Conservation (phyloP, 2,797 vertebrate species). For the Onychomys torridus region DNA sequence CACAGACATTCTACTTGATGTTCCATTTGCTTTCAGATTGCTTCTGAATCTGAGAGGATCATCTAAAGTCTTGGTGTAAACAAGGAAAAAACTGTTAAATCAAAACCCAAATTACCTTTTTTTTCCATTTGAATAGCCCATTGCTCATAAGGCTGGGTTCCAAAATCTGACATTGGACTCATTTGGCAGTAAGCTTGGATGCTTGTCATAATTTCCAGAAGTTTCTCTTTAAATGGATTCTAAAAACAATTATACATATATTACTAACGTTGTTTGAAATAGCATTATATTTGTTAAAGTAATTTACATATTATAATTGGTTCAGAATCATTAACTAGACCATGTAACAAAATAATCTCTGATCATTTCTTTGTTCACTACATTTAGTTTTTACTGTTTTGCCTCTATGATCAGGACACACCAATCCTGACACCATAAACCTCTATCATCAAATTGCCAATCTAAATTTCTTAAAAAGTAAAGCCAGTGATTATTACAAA, state of each 20-base stretch:
- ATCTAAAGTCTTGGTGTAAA: conserved; percentile 47
- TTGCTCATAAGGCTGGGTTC: conserved; percentile 96
- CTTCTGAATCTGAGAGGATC: conserved; percentile 6
- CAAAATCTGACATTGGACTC: conserved; percentile 90
- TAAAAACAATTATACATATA: conserved; percentile 85
- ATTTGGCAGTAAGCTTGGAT: conserved; percentile 93
- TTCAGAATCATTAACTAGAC: conserved; percentile 17
- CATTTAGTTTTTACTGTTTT: conserved; percentile 27
- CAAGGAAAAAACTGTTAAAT: conserved; percentile 9
- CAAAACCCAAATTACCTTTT: conserved; percentile 88
- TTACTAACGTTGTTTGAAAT: conserved; percentile 49
- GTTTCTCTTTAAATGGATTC: conserved; percentile 96
- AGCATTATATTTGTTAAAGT: conserved; percentile 55
- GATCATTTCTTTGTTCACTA: neutral
- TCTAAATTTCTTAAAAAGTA: neutral
- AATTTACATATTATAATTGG: conserved; percentile 33
- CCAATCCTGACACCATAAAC: neutral
- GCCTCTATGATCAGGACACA: neutral
- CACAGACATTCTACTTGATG: conserved; percentile 49
- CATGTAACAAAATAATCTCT: conserved; percentile 26
- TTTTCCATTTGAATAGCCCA: conserved; percentile 94
- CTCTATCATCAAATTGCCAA: neutral
- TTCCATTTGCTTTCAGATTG: conserved; percentile 24
- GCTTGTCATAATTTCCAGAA: conserved; percentile 93
- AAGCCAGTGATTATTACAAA: conserved; percentile 14